Evolutionary conservation across 2,888 invertebrate genomes (phyloP).

Genomic region (Heteropelma amictum): DNA sequence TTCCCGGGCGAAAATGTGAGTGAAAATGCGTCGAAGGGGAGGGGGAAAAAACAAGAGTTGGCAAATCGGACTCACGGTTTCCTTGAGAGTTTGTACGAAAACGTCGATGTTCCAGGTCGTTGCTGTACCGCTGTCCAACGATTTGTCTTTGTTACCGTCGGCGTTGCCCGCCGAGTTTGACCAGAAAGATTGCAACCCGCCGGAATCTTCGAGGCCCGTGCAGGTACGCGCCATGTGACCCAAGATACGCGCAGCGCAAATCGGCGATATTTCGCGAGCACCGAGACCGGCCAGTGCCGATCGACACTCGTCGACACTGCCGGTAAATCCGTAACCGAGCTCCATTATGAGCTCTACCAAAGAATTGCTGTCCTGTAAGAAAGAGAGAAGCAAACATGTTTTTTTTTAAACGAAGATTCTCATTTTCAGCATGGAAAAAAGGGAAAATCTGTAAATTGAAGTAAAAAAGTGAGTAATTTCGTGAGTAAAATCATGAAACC

Average conservation of each 20-base stretch:
- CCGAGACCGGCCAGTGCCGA: constrained; percentile 90
- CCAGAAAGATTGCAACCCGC: constrained; percentile 80
- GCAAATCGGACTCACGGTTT: constrained; percentile 86
- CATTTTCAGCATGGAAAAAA: background rate
- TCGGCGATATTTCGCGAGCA: constrained; percentile 89
- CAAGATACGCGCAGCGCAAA: constrained; percentile 90
- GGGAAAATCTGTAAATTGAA: background rate
- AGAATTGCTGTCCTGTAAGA: constrained; percentile 83
- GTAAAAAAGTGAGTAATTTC: background rate
- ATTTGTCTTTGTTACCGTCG: constrained; percentile 77
- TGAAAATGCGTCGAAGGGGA: too few relatives aligned
- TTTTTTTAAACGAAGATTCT: background rate
- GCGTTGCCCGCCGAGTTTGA: constrained; percentile 80
- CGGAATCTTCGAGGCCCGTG: constrained; percentile 84
- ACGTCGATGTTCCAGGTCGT: constrained; percentile 95
- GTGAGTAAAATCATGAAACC: too few relatives aligned
- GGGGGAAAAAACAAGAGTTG: too few relatives aligned
- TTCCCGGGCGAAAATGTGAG: background rate
- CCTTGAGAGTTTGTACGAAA: constrained; percentile 94
- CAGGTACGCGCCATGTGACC: constrained; percentile 93
- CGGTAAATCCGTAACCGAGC: constrained; percentile 93
- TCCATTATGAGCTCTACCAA: constrained; percentile 94
- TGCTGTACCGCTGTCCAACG: constrained; percentile 72
- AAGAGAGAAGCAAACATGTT: background rate
- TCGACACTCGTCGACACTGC: constrained; percentile 92